phyloP scores from a whole-genome alignment of 2,113 vertebrate genomes.

The Panthera leo region DNA sequence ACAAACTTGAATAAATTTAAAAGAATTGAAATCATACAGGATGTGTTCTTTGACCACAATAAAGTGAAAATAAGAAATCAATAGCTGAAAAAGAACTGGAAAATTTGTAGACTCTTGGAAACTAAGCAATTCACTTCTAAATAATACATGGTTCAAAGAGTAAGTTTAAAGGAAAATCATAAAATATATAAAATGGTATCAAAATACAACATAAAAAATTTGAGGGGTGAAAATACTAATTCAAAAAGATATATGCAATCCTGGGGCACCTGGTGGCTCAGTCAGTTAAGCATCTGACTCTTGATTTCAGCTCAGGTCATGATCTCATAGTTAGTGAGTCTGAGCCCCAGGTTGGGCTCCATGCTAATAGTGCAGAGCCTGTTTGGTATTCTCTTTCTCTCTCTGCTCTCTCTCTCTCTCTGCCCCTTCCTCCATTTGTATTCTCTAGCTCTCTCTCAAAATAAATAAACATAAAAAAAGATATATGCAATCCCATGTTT shows the following conservation, averaged over 20 bases:
- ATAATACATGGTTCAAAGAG: not conserved
- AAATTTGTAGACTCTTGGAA: not conserved
- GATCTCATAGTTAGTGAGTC: too few species aligned
- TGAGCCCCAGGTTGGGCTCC: too few species aligned
- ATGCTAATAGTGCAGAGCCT: too few species aligned
- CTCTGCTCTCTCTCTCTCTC: too few species aligned
- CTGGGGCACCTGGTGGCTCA: too few species aligned
- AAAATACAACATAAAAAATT: not conserved
- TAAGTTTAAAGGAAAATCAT: not conserved
- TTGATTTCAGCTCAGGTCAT: too few species aligned
- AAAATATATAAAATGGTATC: not conserved
- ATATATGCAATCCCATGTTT: not conserved
- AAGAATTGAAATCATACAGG: not conserved
- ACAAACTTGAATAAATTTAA: not conserved
- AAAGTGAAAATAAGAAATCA: not conserved
- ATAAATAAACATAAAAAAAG: not conserved
- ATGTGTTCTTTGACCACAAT: not conserved
- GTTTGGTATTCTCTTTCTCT: too few species aligned
- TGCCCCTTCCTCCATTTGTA: too few species aligned
- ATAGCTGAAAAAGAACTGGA: not conserved
- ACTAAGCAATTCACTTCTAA: not conserved
- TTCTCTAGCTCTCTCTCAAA: too few species aligned
- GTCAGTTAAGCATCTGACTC: too few species aligned
- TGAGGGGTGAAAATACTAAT: not conserved
- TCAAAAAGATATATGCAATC: not conserved